These are phyloP conservation scores for Steinernema scapterisci DNA, from an alignment of 2,888 invertebrate species.

Conservation along the genomic window DNA sequence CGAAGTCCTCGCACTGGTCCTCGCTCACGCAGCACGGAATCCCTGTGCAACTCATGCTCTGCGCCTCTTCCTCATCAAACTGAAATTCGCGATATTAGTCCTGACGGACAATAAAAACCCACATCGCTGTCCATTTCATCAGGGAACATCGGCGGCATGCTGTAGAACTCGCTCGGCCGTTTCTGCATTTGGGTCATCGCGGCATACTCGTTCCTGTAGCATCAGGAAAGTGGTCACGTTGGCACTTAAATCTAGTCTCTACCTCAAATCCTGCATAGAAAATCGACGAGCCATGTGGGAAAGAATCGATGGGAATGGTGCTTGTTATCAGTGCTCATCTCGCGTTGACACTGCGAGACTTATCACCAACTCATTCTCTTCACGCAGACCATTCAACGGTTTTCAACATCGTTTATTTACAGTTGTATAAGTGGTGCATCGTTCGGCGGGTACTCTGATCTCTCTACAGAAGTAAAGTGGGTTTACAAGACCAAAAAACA, in stretches of 20 bases:
- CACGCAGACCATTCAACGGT: background rate
- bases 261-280: conserved; percentile 21
- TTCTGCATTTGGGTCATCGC: conserved; percentile 10
- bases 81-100: conserved; percentile 25
- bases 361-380: background rate
- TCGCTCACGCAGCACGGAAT: conserved; percentile 56
- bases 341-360: background rate
- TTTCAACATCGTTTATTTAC: conserved; percentile 29
- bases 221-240: background rate
- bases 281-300: background rate
- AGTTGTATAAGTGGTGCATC: background rate
- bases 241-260: background rate
- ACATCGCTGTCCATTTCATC: conserved; percentile 14
- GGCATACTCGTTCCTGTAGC: conserved; percentile 2
- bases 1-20: conserved; percentile 49
- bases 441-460: background rate
- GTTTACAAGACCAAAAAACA: background rate
- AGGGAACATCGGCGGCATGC: conserved; percentile 1
- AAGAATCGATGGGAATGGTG: background rate
- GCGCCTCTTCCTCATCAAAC: conserved; percentile 34
- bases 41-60: conserved; percentile 48
- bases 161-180: conserved; percentile 18
- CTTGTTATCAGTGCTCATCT: conserved; percentile 25
- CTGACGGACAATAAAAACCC: background rate
- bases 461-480: background rate